phyloP scores from a whole-genome alignment of 2,113 vertebrate genomes.

The Protomyctophum bolini region DNA sequence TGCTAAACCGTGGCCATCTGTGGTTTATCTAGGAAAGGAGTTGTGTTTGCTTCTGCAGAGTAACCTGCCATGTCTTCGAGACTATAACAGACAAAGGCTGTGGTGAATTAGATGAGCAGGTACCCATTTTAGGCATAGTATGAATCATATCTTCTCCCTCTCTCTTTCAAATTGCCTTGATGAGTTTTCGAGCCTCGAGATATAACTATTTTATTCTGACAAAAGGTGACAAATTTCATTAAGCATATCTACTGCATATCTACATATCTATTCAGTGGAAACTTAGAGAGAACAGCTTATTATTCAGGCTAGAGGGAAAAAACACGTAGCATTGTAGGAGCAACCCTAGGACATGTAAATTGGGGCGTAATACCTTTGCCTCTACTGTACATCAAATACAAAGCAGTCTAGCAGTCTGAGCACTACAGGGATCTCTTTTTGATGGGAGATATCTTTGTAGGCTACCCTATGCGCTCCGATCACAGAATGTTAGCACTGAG shows the following conservation, averaged over 20 bases:
- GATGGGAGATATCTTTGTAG: no score
- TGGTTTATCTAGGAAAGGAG: not conserved
- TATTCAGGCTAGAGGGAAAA: conserved; percentile 8
- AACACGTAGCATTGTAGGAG: not conserved
- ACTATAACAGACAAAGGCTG: not conserved
- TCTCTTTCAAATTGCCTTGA: not conserved
- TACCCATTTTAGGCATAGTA: not conserved
- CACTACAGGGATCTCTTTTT: no score
- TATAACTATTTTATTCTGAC: not conserved
- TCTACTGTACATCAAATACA: not conserved
- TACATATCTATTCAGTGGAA: not conserved
- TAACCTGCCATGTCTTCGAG: not conserved
- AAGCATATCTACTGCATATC: conserved; percentile 4
- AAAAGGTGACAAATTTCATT: conserved; percentile 30
- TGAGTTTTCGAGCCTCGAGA: not conserved
- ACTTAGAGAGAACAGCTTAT: not conserved
- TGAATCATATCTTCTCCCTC: conserved; percentile 6
- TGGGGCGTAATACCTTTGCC: not conserved
- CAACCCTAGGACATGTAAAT: not conserved
- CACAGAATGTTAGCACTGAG: no score
- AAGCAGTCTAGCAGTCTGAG: not conserved
- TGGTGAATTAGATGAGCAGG: not conserved
- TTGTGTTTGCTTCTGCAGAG: not conserved
- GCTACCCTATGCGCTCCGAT: no score
- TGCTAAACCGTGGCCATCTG: not conserved